Percentiles rank a stretch among this genome's conserved stretches.
Conservation (phyloP, 2,113 vertebrate species). For the Catharus bicknelli region DNA sequence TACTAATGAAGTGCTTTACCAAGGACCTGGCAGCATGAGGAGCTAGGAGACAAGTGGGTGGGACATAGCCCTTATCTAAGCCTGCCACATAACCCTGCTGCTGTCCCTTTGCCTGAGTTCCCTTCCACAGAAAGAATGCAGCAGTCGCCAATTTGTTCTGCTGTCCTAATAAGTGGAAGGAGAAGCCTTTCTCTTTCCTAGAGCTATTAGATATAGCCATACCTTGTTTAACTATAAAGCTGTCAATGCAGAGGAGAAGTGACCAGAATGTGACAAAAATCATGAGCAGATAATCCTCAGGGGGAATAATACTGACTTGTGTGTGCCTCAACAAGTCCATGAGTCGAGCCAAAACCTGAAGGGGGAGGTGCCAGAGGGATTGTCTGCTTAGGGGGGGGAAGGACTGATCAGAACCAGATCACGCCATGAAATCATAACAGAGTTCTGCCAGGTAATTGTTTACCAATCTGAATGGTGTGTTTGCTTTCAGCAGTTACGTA, state of each 20-base stretch:
- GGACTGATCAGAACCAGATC: neutral
- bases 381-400: neutral
- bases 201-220: neutral
- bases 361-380: neutral
- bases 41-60: neutral
- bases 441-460: slow-evolving; percentile 28
- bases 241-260: neutral
- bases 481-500: neutral
- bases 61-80: neutral
- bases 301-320: neutral
- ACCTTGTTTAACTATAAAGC: neutral
- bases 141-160: neutral
- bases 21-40: neutral
- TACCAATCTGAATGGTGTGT: neutral
- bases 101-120: neutral
- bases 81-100: neutral
- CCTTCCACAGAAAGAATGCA: neutral
- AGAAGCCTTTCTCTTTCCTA: neutral
- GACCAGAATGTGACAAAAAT: neutral
- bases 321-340: neutral
- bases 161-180: neutral
- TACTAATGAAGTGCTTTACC: neutral
- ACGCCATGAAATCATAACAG: neutral
- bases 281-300: neutral
- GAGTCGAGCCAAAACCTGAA: neutral